These are phyloP conservation scores for Hassar affinis DNA, from an alignment of 2,113 vertebrate species.

Conservation along the genomic window DNA sequence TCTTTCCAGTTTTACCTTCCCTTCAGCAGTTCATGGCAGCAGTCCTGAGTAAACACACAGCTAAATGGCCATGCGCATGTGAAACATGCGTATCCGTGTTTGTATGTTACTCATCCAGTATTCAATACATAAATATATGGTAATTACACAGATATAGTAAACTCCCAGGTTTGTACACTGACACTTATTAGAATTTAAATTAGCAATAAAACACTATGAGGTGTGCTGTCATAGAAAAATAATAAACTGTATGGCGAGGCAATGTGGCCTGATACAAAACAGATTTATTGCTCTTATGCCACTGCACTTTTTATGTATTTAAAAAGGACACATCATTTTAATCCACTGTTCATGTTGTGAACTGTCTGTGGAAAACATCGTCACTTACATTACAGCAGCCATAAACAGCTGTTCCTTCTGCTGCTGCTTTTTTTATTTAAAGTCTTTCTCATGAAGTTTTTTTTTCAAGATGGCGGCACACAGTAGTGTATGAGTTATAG, in stretches of 20 bases:
- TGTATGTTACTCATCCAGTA: neutral
- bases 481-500: no score
- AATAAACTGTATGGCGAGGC: neutral
- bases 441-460: neutral
- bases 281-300: neutral
- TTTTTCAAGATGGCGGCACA: no score
- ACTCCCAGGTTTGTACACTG: neutral
- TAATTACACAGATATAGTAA: neutral
- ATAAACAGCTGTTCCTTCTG: neutral
- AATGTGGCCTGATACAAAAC: neutral
- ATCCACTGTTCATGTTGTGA: neutral
- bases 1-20: slow-evolving; percentile 6
- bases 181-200: neutral
- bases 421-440: neutral
- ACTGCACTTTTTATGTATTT: neutral
- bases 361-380: neutral
- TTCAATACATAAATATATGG: neutral
- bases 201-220: neutral
- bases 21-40: neutral
- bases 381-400: neutral
- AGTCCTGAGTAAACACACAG: slow-evolving; percentile 18
- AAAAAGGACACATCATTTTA: neutral
- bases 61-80: slow-evolving; percentile 10
- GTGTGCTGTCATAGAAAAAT: neutral
- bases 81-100: neutral